Conservation (phyloP, 2,797 vertebrate genomes). For the Esox masquinongy region DNA sequence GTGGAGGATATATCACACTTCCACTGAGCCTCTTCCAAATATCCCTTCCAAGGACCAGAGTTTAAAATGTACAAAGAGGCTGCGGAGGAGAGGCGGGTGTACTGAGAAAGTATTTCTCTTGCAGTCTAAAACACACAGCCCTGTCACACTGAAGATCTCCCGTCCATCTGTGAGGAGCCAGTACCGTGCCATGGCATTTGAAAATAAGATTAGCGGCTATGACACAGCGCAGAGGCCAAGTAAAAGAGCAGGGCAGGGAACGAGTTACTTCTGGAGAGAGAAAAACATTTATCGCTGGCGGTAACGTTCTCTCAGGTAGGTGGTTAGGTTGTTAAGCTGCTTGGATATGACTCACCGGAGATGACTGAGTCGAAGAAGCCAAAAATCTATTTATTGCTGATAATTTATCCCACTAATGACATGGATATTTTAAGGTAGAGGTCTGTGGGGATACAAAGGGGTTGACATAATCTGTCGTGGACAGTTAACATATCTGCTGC, state of each 20-base stretch:
- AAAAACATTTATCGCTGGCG: slow-evolving; percentile 24
- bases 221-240: slow-evolving; percentile 28
- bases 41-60: slow-evolving; percentile 30
- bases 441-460: slow-evolving; percentile 31
- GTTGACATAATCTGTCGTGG: no score
- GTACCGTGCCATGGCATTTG: slow-evolving; percentile 61
- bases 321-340: no score
- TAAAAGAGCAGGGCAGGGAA: slow-evolving; percentile 36
- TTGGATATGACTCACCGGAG: not conserved
- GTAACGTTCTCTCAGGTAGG: slow-evolving; percentile 1
- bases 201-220: slow-evolving; percentile 59
- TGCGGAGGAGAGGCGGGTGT: slow-evolving; percentile 57
- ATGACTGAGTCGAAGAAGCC: not conserved
- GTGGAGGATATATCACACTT: slow-evolving; percentile 32
- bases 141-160: slow-evolving; percentile 46
- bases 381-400: slow-evolving; percentile 10
- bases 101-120: slow-evolving; percentile 49
- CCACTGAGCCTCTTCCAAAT: slow-evolving; percentile 55
- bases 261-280: not conserved
- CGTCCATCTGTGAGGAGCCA: slow-evolving; percentile 44
- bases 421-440: slow-evolving; percentile 31
- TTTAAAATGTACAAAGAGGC: slow-evolving; percentile 59
- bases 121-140: slow-evolving; percentile 55
- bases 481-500: no score
- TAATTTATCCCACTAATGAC: slow-evolving; percentile 38